Percentiles rank a stretch among this genome's conserved stretches.
Evolutionary conservation across 1,140 invertebrate species (phyloP).

Genomic region (Parapsyche elsis): DNA sequence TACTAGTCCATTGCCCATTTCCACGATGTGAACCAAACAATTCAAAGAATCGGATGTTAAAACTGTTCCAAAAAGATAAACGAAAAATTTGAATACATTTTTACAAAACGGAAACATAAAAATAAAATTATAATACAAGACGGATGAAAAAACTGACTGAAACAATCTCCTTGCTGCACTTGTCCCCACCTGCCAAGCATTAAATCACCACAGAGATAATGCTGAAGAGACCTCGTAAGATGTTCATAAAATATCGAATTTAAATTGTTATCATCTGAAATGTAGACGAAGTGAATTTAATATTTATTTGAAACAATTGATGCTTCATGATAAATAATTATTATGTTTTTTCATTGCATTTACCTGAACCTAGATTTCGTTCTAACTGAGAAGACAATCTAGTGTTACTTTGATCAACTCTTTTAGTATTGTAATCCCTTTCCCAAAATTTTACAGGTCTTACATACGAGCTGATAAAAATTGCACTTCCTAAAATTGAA

Average conservation of each 20-base stretch:
- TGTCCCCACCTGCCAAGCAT: constrained; percentile 92
- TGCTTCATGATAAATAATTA: not conserved
- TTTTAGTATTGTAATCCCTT: constrained; percentile 95
- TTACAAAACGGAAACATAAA: not conserved
- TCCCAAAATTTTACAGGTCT: constrained; percentile 99
- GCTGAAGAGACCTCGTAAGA: constrained; percentile 94
- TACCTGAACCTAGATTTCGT: constrained; percentile 87
- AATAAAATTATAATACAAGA: not conserved
- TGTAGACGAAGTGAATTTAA: not conserved
- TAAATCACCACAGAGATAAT: constrained; percentile 95
- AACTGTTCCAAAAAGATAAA: constrained; percentile 70
- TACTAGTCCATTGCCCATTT: constrained; percentile 97
- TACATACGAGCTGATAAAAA: constrained; percentile 97
- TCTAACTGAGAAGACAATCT: constrained; percentile 95
- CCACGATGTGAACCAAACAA: constrained; percentile 97
- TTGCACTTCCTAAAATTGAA: constrained; percentile 85
- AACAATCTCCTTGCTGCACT: constrained; percentile 95
- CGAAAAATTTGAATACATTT: not conserved
- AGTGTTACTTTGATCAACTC: constrained; percentile 98
- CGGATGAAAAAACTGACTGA: constrained; percentile 73
- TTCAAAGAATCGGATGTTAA: constrained; percentile 97
- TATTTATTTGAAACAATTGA: not conserved
- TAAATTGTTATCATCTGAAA: constrained; percentile 94
- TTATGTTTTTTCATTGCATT: constrained; percentile 31
- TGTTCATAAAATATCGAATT: constrained; percentile 99